Base-by-base conservation (phyloP, 2,113 vertebrate species). In the Burhinus bistriatus region DNA sequence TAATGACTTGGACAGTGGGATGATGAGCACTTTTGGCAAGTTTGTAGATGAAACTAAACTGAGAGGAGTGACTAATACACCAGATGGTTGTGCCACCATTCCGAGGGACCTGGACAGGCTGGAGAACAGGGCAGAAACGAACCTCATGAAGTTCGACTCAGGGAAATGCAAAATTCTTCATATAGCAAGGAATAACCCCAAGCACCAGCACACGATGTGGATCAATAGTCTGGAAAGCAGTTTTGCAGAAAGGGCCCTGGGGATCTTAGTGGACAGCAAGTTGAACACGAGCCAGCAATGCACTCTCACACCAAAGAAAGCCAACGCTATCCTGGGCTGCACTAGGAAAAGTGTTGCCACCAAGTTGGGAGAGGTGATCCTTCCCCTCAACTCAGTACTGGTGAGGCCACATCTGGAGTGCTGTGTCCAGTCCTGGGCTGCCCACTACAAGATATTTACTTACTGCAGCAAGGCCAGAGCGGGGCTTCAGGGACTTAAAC, bases 61-160 rank as follows among this genome's bases (percentile, higher is more conserved):
- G 18, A 6, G 25, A 57, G 11, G 13, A 44, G 5, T 21, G 15
- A 61, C 34, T 61, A 38, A 45, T 20, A 18, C 14, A 54, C 15
- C 4, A 40, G 15, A 45, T 40, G 30, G 13, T 42, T 36, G 9
- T 58, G 11, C 13, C 21, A 51, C 17, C 6, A 15, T 51, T 73
- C 44, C 19, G 36, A 66, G 20, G 6, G n/a, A 51, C 16, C 17
- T 38, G 22, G 14, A 21, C 18, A 70, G 27, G 12, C 18, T 79
- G 38, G 17, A 79, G 18, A 62, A 55, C 12, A 49, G 21, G 17
- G 9, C 27, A 80, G 22, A 71, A 25, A 62, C 23, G 13, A 65
- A 81, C 49, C 15, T 40, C 16, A 42, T 42, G 2, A 40, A n/a
- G 13, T 57, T 57, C 0, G 1, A 14, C 10, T 0, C 11, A 22